Conservation (phyloP, 2,797 vertebrate species). For the Hypotaenidia okinawae region DNA sequence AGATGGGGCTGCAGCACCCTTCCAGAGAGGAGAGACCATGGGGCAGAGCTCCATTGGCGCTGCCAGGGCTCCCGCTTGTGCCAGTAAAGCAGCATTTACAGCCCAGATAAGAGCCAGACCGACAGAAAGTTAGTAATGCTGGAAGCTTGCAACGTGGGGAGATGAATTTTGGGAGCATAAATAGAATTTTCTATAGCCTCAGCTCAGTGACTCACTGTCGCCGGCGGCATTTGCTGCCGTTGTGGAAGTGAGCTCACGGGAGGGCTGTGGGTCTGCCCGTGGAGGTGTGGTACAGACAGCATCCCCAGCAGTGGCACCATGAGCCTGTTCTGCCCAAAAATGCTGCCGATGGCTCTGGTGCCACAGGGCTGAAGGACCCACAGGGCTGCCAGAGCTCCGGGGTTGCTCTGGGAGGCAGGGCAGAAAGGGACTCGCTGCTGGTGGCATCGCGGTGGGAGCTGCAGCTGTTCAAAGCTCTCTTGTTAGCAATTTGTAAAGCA, state of each 20-base stretch:
- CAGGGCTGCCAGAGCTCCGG: rapidly evolving
- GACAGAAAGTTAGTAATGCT: not conserved
- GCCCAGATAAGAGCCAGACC: not conserved
- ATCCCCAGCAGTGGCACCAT: not conserved
- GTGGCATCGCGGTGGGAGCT: not conserved
- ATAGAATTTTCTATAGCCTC: constrained; percentile 16
- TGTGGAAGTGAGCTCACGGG: not conserved
- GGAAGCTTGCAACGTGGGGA: not conserved
- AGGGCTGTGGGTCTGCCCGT: not conserved
- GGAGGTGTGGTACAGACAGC: not conserved
- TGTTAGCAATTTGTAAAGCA: constrained; percentile 18
- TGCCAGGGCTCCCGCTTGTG: not conserved
- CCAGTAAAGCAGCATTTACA: not conserved
- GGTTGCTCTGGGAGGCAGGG: not conserved
- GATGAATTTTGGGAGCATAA: constrained; percentile 14
- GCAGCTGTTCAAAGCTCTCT: not conserved
- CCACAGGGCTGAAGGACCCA: not conserved
- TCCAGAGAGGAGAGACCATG: rapidly evolving
- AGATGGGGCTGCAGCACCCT: not conserved
- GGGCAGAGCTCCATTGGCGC: not conserved
- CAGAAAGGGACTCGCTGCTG: not conserved
- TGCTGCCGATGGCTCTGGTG: not conserved
- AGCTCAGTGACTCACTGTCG: not conserved
- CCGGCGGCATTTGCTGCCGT: not conserved
- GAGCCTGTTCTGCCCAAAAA: not conserved